Evolutionary conservation across 2,888 invertebrate species (phyloP).

Genomic region (Tetragnatha montana): DNA sequence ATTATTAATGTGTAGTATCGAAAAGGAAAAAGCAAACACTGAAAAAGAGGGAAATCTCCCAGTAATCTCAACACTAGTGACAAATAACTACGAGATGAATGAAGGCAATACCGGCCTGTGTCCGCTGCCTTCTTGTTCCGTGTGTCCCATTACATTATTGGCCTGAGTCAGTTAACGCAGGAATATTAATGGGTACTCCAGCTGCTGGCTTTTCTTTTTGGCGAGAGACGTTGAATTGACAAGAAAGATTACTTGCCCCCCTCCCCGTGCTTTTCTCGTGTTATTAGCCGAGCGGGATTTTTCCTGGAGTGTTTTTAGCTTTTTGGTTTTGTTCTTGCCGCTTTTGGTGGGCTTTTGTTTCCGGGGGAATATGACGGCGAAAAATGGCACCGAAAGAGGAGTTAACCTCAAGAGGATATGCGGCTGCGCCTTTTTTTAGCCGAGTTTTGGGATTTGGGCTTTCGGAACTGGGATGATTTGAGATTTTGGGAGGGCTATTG

Average conservation of each 20-base stretch:
- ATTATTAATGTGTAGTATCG: conserved; percentile 60
- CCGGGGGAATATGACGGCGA: conserved; percentile 42
- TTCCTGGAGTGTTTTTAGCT: conserved; percentile 45
- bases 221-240: conserved; percentile 57
- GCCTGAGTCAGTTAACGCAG: conserved; percentile 61
- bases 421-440: neutral
- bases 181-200: conserved; percentile 65
- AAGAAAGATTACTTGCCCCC: conserved; percentile 58
- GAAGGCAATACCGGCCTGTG: conserved; percentile 51
- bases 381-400: conserved; percentile 50
- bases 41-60: conserved; percentile 51
- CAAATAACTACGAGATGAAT: conserved; percentile 65
- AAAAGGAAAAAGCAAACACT: conserved; percentile 23
- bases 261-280: conserved; percentile 46
- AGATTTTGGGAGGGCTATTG: neutral
- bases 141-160: conserved; percentile 64
- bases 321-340: neutral
- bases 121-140: conserved; percentile 55
- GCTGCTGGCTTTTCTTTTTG: conserved; percentile 59
- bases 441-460: no score
- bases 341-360: conserved; percentile 14
- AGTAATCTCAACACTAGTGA: conserved; percentile 54
- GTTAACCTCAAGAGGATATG: conserved; percentile 40
- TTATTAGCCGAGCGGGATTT: conserved; percentile 57
- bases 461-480: neutral